Evolutionary conservation across 2,113 vertebrate species (phyloP).

Genomic region (Pomatorhinus ruficollis): DNA sequence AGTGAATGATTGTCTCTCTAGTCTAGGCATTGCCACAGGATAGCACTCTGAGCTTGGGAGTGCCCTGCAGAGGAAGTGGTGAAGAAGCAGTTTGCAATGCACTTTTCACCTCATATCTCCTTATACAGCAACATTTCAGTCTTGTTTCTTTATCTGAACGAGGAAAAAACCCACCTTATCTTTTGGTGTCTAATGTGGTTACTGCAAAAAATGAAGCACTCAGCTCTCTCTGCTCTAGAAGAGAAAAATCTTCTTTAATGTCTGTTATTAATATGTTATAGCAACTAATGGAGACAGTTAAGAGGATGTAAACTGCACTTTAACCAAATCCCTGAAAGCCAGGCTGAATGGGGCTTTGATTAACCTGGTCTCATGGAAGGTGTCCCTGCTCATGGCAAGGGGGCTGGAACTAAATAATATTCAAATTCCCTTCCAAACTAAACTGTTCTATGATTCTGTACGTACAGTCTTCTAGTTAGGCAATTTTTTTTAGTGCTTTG

Average conservation of each 20-base stretch:
- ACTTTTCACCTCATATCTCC: constrained; percentile 13
- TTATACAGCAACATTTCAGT: background rate
- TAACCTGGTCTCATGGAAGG: background rate
- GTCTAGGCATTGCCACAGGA: background rate
- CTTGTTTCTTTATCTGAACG: background rate
- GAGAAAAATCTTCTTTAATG: background rate
- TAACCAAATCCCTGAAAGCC: background rate
- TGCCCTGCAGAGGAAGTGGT: background rate
- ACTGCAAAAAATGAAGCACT: background rate
- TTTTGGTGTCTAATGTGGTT: background rate
- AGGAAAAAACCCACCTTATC: background rate
- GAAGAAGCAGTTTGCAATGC: background rate
- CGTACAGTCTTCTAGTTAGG: background rate
- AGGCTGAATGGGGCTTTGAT: background rate
- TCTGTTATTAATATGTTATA: background rate
- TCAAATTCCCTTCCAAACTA: background rate
- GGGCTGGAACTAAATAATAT: background rate
- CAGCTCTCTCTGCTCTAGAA: background rate
- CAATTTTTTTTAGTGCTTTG: background rate
- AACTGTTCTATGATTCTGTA: background rate
- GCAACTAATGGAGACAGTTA: background rate
- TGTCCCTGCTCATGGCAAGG: accelerated
- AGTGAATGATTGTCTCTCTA: background rate
- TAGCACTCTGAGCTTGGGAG: background rate
- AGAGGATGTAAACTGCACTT: background rate